Evolutionary conservation across 2,888 invertebrate species (phyloP).

Genomic region (Noctuana brunneofusca): DNA sequence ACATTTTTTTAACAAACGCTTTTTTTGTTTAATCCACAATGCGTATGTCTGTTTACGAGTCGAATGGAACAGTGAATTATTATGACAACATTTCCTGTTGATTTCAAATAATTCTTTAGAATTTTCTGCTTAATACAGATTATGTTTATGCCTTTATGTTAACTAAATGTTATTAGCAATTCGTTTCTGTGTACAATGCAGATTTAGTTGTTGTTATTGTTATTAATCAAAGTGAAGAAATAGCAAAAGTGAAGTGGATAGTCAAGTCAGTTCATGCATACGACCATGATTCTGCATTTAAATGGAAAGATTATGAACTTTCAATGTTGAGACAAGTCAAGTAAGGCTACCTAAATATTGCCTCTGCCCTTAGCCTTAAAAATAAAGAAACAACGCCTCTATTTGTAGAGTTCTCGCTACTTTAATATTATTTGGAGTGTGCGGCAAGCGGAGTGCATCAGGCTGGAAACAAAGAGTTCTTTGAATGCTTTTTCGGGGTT

Average conservation of each 20-base stretch:
- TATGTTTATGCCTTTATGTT: no score
- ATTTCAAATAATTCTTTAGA: neutral
- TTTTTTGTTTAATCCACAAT: no score
- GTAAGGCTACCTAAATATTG: neutral
- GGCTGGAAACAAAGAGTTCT: conserved; percentile 34
- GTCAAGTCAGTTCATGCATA: no score
- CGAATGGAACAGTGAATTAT: neutral
- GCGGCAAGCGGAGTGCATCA: conserved; percentile 33
- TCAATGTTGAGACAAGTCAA: neutral
- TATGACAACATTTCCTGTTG: conserved; percentile 4
- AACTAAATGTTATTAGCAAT: no score
- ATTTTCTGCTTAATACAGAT: neutral
- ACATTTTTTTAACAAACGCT: conserved; percentile 3
- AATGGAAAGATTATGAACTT: neutral
- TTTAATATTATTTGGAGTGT: conserved; percentile 28
- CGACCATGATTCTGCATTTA: neutral
- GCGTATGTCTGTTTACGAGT: neutral
- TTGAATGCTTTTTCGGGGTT: conserved; percentile 25
- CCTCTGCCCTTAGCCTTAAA: conserved; percentile 2
- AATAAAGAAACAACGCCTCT: conserved; percentile 11
- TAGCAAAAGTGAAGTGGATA: no score
- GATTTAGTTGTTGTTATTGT: no score
- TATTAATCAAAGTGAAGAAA: no score
- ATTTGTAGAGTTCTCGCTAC: conserved; percentile 13
- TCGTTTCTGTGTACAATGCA: no score